Conservation (phyloP, 2,113 vertebrate species). For the Zosterops borbonicus region DNA sequence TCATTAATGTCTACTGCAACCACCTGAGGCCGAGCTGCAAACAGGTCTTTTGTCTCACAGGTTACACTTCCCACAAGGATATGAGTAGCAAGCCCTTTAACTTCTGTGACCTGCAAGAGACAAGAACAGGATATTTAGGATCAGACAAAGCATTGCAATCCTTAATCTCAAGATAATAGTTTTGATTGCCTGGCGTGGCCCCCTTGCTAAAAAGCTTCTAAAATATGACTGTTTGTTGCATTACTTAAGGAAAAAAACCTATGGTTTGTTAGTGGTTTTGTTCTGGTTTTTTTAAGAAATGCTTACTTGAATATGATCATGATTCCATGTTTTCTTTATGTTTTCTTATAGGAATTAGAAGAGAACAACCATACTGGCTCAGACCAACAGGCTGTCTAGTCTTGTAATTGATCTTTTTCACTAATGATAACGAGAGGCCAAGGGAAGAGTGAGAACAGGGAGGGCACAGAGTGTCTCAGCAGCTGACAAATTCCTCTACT, state of each 20-base stretch:
- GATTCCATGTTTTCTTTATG: neutral
- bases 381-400: neutral
- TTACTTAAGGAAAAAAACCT: neutral
- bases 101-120: slow-evolving; percentile 87
- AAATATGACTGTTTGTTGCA: neutral
- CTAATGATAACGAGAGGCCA: neutral
- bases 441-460: neutral
- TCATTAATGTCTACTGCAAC: slow-evolving; percentile 98
- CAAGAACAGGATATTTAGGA: neutral
- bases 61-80: slow-evolving; percentile 95
- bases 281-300: neutral
- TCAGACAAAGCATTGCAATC: neutral
- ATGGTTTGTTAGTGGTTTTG: neutral
- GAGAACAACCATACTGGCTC: neutral
- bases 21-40: slow-evolving; percentile 93
- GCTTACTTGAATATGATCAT: neutral
- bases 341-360: neutral
- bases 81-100: slow-evolving; percentile 94
- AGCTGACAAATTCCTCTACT: neutral
- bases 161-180: neutral
- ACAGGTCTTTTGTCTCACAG: slow-evolving; percentile 97
- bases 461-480: neutral
- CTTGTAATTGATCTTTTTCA: neutral
- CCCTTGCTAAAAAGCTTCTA: neutral
- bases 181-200: neutral